Percentiles rank a stretch among this genome's conserved stretches.
Evolutionary conservation across 2,797 vertebrate species (phyloP).

Genomic region (Cirrhinus mrigala): DNA sequence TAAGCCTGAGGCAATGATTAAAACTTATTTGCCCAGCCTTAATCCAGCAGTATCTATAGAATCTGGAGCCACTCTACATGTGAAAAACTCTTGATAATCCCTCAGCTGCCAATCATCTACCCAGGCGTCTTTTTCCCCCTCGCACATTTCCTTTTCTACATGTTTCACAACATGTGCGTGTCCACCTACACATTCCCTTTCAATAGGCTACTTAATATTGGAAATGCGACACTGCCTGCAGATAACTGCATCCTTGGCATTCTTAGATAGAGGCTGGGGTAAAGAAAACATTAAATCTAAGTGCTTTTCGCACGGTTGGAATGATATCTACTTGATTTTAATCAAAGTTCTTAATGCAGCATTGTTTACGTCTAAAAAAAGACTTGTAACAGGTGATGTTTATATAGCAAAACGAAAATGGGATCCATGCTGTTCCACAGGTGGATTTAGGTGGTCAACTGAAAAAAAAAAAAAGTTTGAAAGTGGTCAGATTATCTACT

Average conservation of each 20-base stretch:
- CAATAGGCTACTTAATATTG: slow-evolving; percentile 74
- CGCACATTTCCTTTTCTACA: slow-evolving; percentile 63
- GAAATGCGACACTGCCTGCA: slow-evolving; percentile 73
- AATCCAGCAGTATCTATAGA: slow-evolving; percentile 62
- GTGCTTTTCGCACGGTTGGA: neutral
- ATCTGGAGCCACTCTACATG: slow-evolving; percentile 57
- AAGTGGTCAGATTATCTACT: neutral
- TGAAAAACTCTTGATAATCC: slow-evolving; percentile 66
- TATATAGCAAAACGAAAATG: neutral
- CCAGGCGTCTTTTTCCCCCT: slow-evolving; percentile 50
- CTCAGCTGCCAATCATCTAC: slow-evolving; percentile 64
- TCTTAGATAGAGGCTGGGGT: slow-evolving; percentile 61
- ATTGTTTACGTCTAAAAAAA: neutral
- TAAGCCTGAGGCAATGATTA: slow-evolving; percentile 7
- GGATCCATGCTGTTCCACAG: neutral
- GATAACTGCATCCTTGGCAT: slow-evolving; percentile 73
- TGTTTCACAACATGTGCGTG: slow-evolving; percentile 72
- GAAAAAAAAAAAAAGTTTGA: neutral
- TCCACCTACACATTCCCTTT: slow-evolving; percentile 77
- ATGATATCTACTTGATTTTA: neutral
- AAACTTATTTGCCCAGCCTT: slow-evolving; percentile 42
- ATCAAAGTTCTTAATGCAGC: neutral
- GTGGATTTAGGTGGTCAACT: neutral
- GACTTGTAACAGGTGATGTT: neutral
- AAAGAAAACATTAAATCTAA: slow-evolving; percentile 56